A percentile compares a stretch with the other conserved stretches of the same genome.
Evolutionary conservation across 2,888 invertebrate genomes (phyloP).

Genomic region (Plagodis pulveraria): DNA sequence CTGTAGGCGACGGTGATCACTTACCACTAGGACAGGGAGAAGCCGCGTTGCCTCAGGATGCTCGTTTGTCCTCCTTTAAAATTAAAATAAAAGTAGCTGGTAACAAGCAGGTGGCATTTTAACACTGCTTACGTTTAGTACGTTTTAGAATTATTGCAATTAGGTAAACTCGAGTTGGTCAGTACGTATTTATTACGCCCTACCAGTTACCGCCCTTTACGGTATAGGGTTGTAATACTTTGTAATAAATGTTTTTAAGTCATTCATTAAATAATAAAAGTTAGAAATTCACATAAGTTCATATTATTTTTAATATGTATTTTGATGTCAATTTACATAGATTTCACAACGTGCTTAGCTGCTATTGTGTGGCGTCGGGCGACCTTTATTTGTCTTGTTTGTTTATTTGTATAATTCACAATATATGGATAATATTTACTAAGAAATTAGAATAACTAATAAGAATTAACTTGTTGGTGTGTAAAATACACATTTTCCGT

Average conservation of each 20-base stretch:
- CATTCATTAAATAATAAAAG: too few relatives aligned
- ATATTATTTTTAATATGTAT: too few relatives aligned
- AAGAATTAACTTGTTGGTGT: too few relatives aligned
- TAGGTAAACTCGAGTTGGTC: too few relatives aligned
- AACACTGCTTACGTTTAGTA: conserved; percentile 17
- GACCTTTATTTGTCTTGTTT: conserved; percentile 4
- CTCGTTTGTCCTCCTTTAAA: too few relatives aligned
- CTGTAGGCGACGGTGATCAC: too few relatives aligned
- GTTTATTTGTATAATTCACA: conserved; percentile 3
- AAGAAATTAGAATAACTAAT: not conserved
- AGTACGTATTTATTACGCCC: too few relatives aligned
- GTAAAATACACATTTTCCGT: too few relatives aligned
- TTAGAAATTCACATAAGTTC: too few relatives aligned
- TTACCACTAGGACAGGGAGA: too few relatives aligned
- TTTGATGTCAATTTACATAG: not conserved
- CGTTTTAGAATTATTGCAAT: conserved; percentile 50
- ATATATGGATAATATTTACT: not conserved
- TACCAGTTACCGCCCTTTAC: not conserved
- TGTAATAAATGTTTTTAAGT: too few relatives aligned
- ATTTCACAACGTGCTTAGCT: not conserved
- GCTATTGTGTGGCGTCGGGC: conserved; percentile 1
- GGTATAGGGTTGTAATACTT: not conserved
- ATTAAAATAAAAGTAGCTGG: not conserved
- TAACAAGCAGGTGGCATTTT: not conserved
- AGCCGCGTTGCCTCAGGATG: too few relatives aligned